A percentile compares a stretch with the other conserved stretches of the same genome.
These are phyloP conservation scores for Adelosebastes latens DNA, from an alignment of 2,797 vertebrate species.

Conservation along the genomic window DNA sequence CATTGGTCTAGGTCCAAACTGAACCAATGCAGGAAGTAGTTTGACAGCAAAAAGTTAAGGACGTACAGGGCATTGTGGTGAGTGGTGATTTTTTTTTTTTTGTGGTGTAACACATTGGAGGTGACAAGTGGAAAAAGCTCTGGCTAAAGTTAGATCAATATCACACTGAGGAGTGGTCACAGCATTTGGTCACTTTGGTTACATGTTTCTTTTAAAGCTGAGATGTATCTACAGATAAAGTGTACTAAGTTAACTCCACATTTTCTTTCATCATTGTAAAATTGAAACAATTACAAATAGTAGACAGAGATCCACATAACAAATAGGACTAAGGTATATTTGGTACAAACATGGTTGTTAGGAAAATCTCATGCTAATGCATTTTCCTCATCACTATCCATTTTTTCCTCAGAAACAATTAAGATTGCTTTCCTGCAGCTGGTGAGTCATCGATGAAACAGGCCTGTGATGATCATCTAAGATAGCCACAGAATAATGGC, in stretches of 20 bases:
- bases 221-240: background rate
- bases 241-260: background rate
- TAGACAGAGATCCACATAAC: background rate
- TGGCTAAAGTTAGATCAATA: slow-evolving; percentile 37
- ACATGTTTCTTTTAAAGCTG: slow-evolving; percentile 3
- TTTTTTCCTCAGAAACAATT: slow-evolving; percentile 2
- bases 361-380: background rate
- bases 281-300: background rate
- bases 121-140: slow-evolving; percentile 58
- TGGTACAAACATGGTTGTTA: background rate
- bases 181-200: slow-evolving; percentile 11
- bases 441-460: slow-evolving; percentile 32
- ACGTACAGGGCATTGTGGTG: background rate
- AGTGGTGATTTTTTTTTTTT: background rate
- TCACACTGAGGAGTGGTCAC: slow-evolving; percentile 8
- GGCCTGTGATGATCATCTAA: slow-evolving; percentile 27
- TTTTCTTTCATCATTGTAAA: background rate
- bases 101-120: slow-evolving; percentile 39
- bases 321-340: background rate
- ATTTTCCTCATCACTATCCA: background rate
- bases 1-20: background rate
- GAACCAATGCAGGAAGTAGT: background rate
- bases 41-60: background rate
- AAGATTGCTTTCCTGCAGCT: slow-evolving; percentile 14
- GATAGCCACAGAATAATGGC: slow-evolving; percentile 37